Base-by-base conservation (phyloP, 2,888 invertebrate genomes). In the Mesorhabditis spiculigera region DNA sequence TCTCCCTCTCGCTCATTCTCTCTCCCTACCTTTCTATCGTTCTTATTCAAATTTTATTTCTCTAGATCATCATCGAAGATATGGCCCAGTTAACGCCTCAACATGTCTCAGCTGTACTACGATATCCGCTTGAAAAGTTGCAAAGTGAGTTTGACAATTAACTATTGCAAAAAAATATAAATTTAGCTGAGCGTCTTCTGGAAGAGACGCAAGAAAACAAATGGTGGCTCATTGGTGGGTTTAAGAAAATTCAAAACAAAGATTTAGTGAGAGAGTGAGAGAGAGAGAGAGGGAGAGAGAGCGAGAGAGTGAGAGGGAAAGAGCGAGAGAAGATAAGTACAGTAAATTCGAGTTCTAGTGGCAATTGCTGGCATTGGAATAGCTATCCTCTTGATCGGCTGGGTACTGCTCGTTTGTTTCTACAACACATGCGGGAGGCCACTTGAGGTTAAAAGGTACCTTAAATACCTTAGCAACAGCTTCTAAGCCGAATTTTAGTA, bases 351-450 rank as follows among this genome's bases (percentile, higher is more conserved):
- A n/a, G 16, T 43, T 69, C 58, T 43, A 71, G 71, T 28, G 10
- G 16, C 66, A 8, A 66, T 71, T 42, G 45, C 61, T 50, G 71
- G 66, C 4, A 6, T 65, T 0, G 78, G 78, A 8, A 41, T 74
- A 2, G 67, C 75, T 16, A 5, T 78, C 4, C 68, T 76, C 5
- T 5, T 70, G 0, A 45, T 76, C 13, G 78, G 78, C 67, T 78
- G 78, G 78, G 72, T 73, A 8, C 68, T 73, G 10, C 68, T 78
- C 42, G 75, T 76, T 58, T 43, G 72, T 10, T 75, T 72, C 50
- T 78, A 67, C 66, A 78, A 78, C 28, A 70, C 72, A 3, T 78
- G 78, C 45, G 76, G 73, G 41, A 67, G 67, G n/a, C 58, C 58
- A n/a, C 8, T 50, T 1, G 8, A 50, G 2, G 58, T 50, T 10